Evolutionary conservation across 1,140 invertebrate genomes (phyloP), one percentile per base, ranked within the genome.

Genomic region (Listronotus oregonensis): DNA sequence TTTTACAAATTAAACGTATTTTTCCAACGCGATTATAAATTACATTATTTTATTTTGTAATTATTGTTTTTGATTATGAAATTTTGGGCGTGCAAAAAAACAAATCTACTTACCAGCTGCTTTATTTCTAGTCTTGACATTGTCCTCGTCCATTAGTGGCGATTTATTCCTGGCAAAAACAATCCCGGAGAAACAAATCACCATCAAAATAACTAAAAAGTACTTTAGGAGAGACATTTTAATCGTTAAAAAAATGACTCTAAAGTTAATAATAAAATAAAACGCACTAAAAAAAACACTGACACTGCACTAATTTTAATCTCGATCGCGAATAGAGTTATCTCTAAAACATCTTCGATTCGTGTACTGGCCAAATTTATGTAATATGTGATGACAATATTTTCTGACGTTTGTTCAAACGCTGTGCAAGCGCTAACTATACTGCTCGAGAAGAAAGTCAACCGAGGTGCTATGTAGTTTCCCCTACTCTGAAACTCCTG

Each of bases 141-240:
- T 65, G 14, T 73, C 70, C 10, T 76, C 75, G 47, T 70, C 64
- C 10, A 73, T 17, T 10, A 76, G 68, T 7, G 75, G 75, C 32
- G 72, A 54, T 57, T 71, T 75, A 66, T 66, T 73, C 59, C 75
- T 73, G 21, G 66, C 70, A 32, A 56, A 47, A 37, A 34, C 62
- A 18, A 60, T 31, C 32, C 37, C 50, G 27, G 46, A 32, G 49
- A 72, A 52, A 55, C 63, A 40, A 21, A 60, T 46, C 55, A 73
- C 52, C 32, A 69, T 47, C 6, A 68, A 54, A 40, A 57, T 55
- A 27, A 17, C 34, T 10, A 49, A 59, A 64, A 66, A 64, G 51
- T 65, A 49, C 43, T n/a, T 54, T 7, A 56, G 47, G 12, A 49
- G 15, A 27, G 32, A 43, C 67, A 64, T 66, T 14, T 44, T 43